phyloP scores from a whole-genome alignment of 2,797 vertebrate species.

The Pantherophis vulpinus region DNA sequence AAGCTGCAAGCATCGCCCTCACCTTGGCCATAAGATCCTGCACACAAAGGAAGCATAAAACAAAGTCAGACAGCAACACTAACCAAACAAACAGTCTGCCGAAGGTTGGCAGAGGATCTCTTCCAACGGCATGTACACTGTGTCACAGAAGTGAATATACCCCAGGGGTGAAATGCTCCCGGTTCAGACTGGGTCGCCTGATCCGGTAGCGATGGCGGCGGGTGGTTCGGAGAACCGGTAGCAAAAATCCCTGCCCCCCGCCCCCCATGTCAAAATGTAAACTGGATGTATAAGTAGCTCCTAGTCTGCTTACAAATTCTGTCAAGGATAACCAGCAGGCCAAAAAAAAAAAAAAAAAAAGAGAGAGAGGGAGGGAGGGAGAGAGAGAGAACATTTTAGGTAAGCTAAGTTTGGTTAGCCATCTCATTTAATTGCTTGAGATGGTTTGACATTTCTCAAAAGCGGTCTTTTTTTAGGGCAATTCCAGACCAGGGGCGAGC shows the following conservation, averaged over 20 bases:
- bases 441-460: conserved; percentile 7
- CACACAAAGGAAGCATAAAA: conserved; percentile 20
- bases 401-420: not conserved
- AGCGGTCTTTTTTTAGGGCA: not conserved
- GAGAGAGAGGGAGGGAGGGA: fast-evolving
- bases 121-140: not conserved
- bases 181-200: too few species aligned
- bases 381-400: not conserved
- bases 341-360: not conserved
- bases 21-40: conserved; percentile 99
- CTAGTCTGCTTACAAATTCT: not conserved
- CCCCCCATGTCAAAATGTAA: not conserved
- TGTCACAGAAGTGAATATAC: too few species aligned
- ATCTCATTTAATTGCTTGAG: conserved; percentile 18
- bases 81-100: not conserved
- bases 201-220: too few species aligned
- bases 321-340: conserved; percentile 3
- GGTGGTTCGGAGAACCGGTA: too few species aligned
- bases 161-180: too few species aligned
- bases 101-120: not conserved
- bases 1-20: conserved; percentile 94
- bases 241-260: too few species aligned
- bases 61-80: not conserved
- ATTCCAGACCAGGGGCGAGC: not conserved
- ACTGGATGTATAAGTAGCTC: not conserved